These are phyloP conservation scores for Argyresthia albistria DNA, from an alignment of 2,888 invertebrate species.

Conservation along the genomic window DNA sequence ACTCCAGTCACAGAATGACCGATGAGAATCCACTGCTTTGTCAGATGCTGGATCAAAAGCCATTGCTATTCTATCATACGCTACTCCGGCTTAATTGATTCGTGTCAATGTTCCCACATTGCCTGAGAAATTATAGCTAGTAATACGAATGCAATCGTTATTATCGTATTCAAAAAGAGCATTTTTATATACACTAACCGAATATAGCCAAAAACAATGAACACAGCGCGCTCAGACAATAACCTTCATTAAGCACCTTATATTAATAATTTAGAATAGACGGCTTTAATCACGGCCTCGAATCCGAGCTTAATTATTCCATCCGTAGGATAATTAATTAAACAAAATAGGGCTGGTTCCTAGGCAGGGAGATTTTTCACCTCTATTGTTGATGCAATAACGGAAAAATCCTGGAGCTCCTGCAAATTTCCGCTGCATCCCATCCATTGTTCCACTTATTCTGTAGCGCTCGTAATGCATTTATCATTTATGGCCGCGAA, in stretches of 20 bases:
- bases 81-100: constrained; percentile 15
- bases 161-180: background rate
- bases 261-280: constrained; percentile 41
- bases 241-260: constrained; percentile 40
- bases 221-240: constrained; percentile 25
- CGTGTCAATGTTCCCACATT: no score
- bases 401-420: constrained; percentile 47
- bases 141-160: no score
- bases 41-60: constrained; percentile 23
- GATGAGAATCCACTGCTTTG: constrained; percentile 27
- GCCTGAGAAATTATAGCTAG: no score
- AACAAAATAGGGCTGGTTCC: constrained; percentile 52
- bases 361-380: constrained; percentile 32
- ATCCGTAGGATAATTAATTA: constrained; percentile 60
- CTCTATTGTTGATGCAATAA: constrained; percentile 51
- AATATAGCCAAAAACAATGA: constrained; percentile 18
- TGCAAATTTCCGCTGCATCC: constrained; percentile 40
- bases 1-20: constrained; percentile 45
- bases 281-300: constrained; percentile 43
- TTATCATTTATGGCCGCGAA: constrained; percentile 45
- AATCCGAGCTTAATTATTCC: constrained; percentile 58
- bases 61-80: background rate
- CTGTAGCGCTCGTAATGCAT: constrained; percentile 45
- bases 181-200: background rate
- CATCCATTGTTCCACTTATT: constrained; percentile 39